phyloP scores from a whole-genome alignment of 2,113 vertebrate genomes.

The Vicugna pacos region DNA sequence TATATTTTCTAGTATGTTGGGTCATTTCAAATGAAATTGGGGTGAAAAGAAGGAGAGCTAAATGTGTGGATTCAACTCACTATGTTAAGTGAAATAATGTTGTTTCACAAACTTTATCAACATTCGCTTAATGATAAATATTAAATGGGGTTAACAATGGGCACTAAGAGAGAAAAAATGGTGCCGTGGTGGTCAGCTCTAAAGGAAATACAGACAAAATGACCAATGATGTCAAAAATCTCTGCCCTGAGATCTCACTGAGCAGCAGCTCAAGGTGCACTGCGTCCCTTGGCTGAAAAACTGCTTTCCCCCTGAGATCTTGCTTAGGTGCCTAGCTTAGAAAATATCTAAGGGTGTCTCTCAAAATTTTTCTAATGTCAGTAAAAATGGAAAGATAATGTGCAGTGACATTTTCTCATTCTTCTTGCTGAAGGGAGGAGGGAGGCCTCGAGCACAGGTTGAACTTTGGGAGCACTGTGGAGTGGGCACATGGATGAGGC shows the following conservation, averaged over 20 bases:
- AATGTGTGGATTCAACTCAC: conserved; percentile 23
- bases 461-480: neutral
- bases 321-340: conserved; percentile 26
- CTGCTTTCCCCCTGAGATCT: neutral
- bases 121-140: conserved; percentile 46
- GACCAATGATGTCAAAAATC: neutral
- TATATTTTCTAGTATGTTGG: neutral
- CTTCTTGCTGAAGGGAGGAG: conserved; percentile 47
- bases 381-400: conserved; percentile 66
- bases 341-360: conserved; percentile 59
- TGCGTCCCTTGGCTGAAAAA: neutral
- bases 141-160: conserved; percentile 21
- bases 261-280: neutral
- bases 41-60: neutral
- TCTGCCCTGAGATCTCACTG: neutral
- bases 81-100: conserved; percentile 52
- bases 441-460: conserved; percentile 14
- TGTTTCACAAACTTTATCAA: conserved; percentile 50
- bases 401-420: conserved; percentile 68
- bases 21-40: conserved; percentile 37
- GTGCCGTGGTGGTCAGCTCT: neutral
- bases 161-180: conserved; percentile 11
- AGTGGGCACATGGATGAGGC: neutral
- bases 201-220: conserved; percentile 58
- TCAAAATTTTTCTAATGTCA: conserved; percentile 63